Evolutionary conservation across 2,888 invertebrate species (phyloP), one percentile per base, ranked within the genome.

Genomic region (Lithophane semibrunnea): DNA sequence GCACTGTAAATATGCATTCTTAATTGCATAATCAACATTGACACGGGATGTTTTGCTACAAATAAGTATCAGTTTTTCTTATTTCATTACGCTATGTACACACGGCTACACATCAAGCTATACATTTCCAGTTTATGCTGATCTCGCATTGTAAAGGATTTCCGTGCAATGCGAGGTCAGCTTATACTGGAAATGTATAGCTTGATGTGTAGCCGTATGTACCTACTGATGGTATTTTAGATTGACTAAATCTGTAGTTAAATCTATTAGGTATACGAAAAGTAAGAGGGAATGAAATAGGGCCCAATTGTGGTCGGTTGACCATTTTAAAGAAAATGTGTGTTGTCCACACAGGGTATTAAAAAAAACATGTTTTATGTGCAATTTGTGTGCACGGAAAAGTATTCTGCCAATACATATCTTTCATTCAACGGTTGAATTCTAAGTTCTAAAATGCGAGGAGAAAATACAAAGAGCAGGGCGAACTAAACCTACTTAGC

Each of bases 21-120:
- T 73, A 58, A 65, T 54, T 60, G 64, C 21, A 60, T 44, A 37
- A 47, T 73, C 24, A 69, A 69, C 4, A 69, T 49, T 63, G 24
- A 24, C 21, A 37, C 9, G 16, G 4, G 7, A 16, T 8, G 21
- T 9, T 37, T 61, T 44, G 12, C 0, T 44, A 7, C 24, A 3
- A 7, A 24, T 24, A n/a, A 10, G 42, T 21, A n/a, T 52, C 9
- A 21, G 10, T 24, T 56, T 49, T 37, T 37, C 3, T 49, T 37
- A 37, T 37, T 37, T 37, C 2, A 37, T 37, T 37, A 37, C 37
- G 37, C 37, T 37, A 37, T 29, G 29, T 29, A 29, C 29, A 29
- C 29, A 29, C 29, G 29, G 29, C 29, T 29, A 29, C 29, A 29
- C 1, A 29, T 29, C 29, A 29, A 29, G 29, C 29, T 29, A 29